Evolutionary conservation across 2,797 vertebrate genomes (phyloP).

Genomic region (Falco cherrug): DNA sequence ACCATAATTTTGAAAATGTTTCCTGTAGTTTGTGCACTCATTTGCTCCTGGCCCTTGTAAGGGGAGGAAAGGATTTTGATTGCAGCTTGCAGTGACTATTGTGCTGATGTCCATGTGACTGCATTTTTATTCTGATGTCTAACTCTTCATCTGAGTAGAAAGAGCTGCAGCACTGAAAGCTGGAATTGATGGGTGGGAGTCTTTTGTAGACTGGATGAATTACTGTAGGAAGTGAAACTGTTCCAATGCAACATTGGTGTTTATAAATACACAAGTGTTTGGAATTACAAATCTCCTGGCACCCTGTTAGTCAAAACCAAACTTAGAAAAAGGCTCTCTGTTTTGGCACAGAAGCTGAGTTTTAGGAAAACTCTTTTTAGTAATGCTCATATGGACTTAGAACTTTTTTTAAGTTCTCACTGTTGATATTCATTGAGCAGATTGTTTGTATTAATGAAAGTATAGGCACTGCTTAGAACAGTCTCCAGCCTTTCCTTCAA

Average conservation of each 20-base stretch:
- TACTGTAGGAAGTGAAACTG: not conserved
- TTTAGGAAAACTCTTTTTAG: not conserved
- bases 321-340: not conserved
- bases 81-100: not conserved
- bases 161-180: not conserved
- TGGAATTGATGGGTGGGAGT: not conserved
- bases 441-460: not conserved
- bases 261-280: not conserved
- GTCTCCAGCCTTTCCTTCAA: not conserved
- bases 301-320: not conserved
- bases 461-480: not conserved
- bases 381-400: not conserved
- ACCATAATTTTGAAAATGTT: not conserved
- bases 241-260: rapidly evolving
- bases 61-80: not conserved
- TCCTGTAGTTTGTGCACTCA: not conserved
- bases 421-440: not conserved
- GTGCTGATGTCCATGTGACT: not conserved
- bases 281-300: not conserved
- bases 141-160: not conserved
- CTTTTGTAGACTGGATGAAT: not conserved
- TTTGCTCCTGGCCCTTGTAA: not conserved
- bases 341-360: not conserved
- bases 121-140: not conserved
- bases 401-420: not conserved